Conservation (phyloP, 37 sponge, comb jelly and placozoan genomes). For the Crambe crambe region DNA sequence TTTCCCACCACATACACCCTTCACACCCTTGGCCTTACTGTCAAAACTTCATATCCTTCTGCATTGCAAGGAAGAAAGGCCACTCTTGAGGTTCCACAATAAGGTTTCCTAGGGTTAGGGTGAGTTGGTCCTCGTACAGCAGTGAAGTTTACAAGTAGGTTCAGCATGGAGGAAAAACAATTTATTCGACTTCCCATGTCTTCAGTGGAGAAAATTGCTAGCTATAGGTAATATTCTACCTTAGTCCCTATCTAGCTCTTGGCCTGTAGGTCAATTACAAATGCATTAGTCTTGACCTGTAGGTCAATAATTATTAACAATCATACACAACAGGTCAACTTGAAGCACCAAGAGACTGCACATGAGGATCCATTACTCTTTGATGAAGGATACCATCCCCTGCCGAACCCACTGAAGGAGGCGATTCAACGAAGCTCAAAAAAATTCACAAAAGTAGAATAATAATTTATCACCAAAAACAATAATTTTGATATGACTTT, state of each 20-base stretch:
- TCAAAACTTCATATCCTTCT: too few species aligned
- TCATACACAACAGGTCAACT: constrained; percentile 52
- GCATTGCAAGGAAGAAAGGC: too few species aligned
- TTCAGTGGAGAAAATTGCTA: constrained; percentile 52
- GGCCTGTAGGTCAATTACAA: too few species aligned
- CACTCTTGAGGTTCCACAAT: too few species aligned
- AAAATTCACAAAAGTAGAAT: constrained; percentile 7
- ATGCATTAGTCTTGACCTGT: too few species aligned
- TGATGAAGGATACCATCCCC: constrained; percentile 11
- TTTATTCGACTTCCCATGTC: constrained; percentile 62
- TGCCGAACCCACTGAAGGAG: not conserved
- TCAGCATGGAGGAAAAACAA: constrained; percentile 48
- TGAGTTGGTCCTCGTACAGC: too few species aligned
- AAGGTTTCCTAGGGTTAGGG: too few species aligned
- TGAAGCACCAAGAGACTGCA: constrained; percentile 40
- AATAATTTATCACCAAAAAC: too few species aligned
- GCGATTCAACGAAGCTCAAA: not conserved
- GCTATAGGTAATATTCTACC: constrained; percentile 64
- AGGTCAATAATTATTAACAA: not conserved
- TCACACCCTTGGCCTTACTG: too few species aligned
- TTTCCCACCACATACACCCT: too few species aligned
- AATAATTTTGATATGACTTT: too few species aligned
- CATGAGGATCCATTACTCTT: constrained; percentile 70
- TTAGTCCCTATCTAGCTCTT: not conserved
- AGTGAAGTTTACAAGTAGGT: too few species aligned